Base-by-base conservation (phyloP, 2,888 invertebrate species). In the Leuctra nigra region DNA sequence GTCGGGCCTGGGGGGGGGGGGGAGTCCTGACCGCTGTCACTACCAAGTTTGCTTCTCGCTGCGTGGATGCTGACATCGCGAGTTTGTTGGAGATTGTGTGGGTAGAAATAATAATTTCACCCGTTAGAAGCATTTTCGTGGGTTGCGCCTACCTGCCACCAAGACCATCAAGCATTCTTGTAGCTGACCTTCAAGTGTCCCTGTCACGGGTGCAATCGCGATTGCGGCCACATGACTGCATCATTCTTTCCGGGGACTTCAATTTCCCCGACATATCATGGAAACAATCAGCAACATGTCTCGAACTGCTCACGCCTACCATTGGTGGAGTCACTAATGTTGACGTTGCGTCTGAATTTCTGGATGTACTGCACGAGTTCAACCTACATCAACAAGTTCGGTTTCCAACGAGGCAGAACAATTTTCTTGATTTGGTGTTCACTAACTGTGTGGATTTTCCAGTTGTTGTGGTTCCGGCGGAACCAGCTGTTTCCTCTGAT, bases 1-100 rank as follows among this genome's bases (percentile, higher is more conserved):
- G 47, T 20, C 47, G 47, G 22, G 25, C 47, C n/a, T 47, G 47
- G 47, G 47, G 47, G 13, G 47, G 47, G 23, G n/a, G n/a, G n/a
- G n/a, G n/a, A n/a, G 24, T 47, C 25, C 25, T 47, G 11, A 47
- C 16, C 2, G 47, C 47, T 47, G 25, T 24, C 24, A 47, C 4
- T 24, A 47, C 24, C n/a, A 47, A 13, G n/a, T 24, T 47, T 6
- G 16, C 11, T 13, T 47, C n/a, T 23, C 13, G 25, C 2, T 13
- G n/a, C 13, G n/a, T 47, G 13, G 47, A 47, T 9, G n/a, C n/a
- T n/a, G n/a, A n/a, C n/a, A n/a, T n/a, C n/a, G n/a, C n/a, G n/a
- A n/a, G n/a, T n/a, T n/a, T n/a, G n/a, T n/a, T n/a, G 4, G 41
- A 41, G 41, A 41, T 41, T 41, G 41, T 41, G 4, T 41, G 41